Evolutionary conservation across 2,113 vertebrate genomes (phyloP), one percentile per base, ranked within the genome.

Genomic region (Passer domesticus): DNA sequence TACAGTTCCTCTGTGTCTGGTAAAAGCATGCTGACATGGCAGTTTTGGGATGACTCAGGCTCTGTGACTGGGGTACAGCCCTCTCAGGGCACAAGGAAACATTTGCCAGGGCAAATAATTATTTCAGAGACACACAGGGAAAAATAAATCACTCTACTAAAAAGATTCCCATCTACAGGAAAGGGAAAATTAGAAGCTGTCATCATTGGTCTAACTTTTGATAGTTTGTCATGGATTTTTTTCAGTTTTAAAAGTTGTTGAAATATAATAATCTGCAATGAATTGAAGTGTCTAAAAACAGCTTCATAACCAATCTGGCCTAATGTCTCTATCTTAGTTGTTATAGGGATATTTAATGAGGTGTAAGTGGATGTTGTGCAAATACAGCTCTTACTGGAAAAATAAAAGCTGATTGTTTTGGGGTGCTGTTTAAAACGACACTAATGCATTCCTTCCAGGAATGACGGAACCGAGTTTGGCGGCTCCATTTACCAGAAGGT

Each of bases 401-500:
- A 79, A 16, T 41, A 47, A 64, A 64, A 58, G 5, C 3, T n/a
- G 2, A 24, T 46, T 83, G n/a, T 49, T 90, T 69, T 15, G 62
- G 35, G 25, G 16, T 60, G n/a, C 47, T 30, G 49, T 76, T 93
- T 70, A 49, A 70, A 79, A 87, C 68, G 7, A 47, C 35, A 39
- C 28, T 56, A 50, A 78, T 93, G 15, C 89, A 19, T 89, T 96
- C 84, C 77, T 97, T 93, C 94, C 85, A 99, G 99, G 95, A 99
- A 99, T 7, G 99, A 99, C 17, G 99, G 99, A 37, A 99, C 99
- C 1, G 99, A 99, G 94, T 99, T 99, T 87, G 99, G 99, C 0
- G 99, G 99, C 78, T 99, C 99, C 92, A 99, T 99, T 97, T 99
- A 99, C 96, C 99, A 99, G 97, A 99, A 99, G 93, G 99, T 99